Conservation (phyloP, 2,888 invertebrate species). For the Isoperla grammatica region DNA sequence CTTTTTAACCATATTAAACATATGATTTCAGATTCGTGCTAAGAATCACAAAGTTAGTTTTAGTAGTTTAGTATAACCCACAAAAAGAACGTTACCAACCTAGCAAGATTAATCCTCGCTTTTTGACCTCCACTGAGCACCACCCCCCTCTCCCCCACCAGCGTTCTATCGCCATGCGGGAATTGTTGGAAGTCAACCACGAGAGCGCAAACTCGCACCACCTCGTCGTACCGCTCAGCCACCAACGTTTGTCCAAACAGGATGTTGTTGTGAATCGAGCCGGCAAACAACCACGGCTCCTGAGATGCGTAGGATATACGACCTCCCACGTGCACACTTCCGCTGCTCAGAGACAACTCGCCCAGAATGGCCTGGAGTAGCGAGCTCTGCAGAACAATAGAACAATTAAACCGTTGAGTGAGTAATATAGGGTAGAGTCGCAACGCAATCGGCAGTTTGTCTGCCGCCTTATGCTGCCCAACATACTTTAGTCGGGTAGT, state of each 20-base stretch:
- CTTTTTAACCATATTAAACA: too few relatives aligned
- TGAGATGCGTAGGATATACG: constrained; percentile 74
- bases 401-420: too few relatives aligned
- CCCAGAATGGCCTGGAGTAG: constrained; percentile 43
- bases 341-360: constrained; percentile 44
- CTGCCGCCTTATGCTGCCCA: too few relatives aligned
- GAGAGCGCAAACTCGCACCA: constrained; percentile 59
- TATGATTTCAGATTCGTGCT: too few relatives aligned
- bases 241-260: constrained; percentile 78
- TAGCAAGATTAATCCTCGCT: constrained; percentile 56
- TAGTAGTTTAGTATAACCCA: too few relatives aligned
- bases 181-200: constrained; percentile 68
- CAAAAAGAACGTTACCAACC: too few relatives aligned
- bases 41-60: too few relatives aligned
- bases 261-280: constrained; percentile 86
- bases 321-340: constrained; percentile 55
- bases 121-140: constrained; percentile 83
- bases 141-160: constrained; percentile 81
- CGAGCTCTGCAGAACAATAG: constrained; percentile 34
- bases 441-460: too few relatives aligned
- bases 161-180: constrained; percentile 76
- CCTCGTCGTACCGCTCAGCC: constrained; percentile 57
- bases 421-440: too few relatives aligned
- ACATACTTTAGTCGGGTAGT: too few relatives aligned
- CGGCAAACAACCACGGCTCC: constrained; percentile 80